A percentile compares a stretch with the other conserved stretches of the same genome.
These are phyloP conservation scores for Gobionotothen gibberifrons DNA, from an alignment of 2,797 vertebrate species.

Conservation along the genomic window DNA sequence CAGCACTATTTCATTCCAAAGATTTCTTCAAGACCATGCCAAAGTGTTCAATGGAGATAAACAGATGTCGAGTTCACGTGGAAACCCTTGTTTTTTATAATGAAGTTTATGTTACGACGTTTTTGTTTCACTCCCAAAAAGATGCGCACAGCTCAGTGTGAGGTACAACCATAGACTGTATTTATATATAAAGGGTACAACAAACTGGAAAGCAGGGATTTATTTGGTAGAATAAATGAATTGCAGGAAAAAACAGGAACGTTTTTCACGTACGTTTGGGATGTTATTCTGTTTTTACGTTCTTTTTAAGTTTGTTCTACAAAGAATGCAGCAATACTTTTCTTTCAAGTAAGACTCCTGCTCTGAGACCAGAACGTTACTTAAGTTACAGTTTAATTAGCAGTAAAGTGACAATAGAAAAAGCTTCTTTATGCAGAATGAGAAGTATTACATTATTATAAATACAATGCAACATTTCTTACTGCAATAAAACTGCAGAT, in stretches of 20 bases:
- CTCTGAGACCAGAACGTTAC: background rate
- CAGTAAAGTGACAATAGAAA: background rate
- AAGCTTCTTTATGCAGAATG: background rate
- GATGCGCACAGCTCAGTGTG: slow-evolving; percentile 25
- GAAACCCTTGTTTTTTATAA: slow-evolving; percentile 60
- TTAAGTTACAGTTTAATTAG: background rate
- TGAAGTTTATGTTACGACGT: slow-evolving; percentile 40
- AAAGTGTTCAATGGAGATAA: slow-evolving; percentile 85
- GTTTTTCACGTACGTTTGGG: background rate
- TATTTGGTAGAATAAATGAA: background rate
- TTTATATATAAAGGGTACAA: background rate
- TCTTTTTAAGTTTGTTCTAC: slow-evolving; percentile 3
- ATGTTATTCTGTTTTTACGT: background rate
- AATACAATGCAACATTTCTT: background rate
- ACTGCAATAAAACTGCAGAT: background rate
- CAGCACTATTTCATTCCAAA: slow-evolving; percentile 40
- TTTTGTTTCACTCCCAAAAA: slow-evolving; percentile 24
- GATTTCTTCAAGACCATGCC: slow-evolving; percentile 46
- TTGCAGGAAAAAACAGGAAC: background rate
- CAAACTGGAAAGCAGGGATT: background rate
- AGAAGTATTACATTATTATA: background rate
- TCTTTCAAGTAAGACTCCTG: background rate
- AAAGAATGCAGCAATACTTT: background rate
- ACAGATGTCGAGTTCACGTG: slow-evolving; percentile 84
- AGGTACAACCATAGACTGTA: background rate